A percentile compares a stretch with the other conserved stretches of the same genome.
phyloP scores from a whole-genome alignment of 2,797 vertebrate species.

The Manis pentadactyla region DNA sequence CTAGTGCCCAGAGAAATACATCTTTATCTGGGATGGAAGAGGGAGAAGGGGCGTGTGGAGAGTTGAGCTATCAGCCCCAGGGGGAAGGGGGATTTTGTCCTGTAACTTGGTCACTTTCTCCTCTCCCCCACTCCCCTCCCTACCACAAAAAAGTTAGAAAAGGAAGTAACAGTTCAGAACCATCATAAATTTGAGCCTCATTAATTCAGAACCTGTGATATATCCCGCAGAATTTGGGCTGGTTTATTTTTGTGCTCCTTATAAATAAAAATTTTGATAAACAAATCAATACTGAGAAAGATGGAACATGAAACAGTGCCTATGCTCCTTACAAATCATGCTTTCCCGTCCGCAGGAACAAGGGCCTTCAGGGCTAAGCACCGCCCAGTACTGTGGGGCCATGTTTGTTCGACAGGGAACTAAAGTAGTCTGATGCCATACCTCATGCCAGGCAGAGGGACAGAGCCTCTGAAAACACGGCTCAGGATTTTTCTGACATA shows the following conservation, averaged over 20 bases:
- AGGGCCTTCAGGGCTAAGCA: not conserved
- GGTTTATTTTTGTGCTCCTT: constrained; percentile 74
- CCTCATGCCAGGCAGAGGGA: not conserved
- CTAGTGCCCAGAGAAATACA: not conserved
- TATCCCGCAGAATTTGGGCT: constrained; percentile 48
- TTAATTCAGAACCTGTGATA: constrained; percentile 74
- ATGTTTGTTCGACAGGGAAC: not conserved
- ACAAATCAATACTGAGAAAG: constrained; percentile 72
- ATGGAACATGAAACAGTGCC: constrained; percentile 58
- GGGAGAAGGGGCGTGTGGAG: not conserved
- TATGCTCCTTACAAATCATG: constrained; percentile 60
- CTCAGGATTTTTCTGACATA: not conserved
- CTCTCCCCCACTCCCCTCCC: no score
- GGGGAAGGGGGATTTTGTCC: not conserved
- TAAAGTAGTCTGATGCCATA: not conserved
- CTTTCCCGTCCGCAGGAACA: constrained; percentile 61
- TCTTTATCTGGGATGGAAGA: not conserved
- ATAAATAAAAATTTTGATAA: constrained; percentile 76
- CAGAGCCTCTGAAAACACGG: not conserved
- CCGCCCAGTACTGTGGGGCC: not conserved
- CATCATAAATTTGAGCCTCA: constrained; percentile 69
- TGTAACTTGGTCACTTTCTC: not conserved
- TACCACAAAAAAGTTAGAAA: not conserved
- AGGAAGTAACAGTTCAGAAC: constrained; percentile 4
- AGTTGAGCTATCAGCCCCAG: no score